phyloP scores from a whole-genome alignment of 2,888 invertebrate species.

The Alcis repandata region DNA sequence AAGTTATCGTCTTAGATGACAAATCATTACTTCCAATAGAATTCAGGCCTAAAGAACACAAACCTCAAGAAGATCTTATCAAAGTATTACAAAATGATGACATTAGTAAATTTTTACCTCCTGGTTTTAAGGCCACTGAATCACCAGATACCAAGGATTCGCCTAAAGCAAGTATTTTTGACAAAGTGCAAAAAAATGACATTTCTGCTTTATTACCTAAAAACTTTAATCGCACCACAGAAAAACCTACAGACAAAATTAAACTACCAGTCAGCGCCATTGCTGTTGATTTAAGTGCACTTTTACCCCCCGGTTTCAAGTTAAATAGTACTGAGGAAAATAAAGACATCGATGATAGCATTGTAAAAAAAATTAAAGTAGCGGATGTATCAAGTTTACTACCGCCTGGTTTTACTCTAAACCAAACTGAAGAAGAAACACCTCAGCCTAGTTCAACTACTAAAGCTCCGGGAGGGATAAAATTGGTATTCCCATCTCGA shows the following conservation, averaged over 20 bases:
- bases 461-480: constrained; percentile 84
- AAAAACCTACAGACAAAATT: constrained; percentile 59
- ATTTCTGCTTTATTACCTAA: constrained; percentile 88
- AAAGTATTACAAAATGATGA: constrained; percentile 85
- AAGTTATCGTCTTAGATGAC: constrained; percentile 85
- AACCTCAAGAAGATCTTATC: constrained; percentile 72
- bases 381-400: constrained; percentile 87
- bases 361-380: constrained; percentile 65
- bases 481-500: constrained; percentile 93
- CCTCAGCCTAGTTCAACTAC: constrained; percentile 62
- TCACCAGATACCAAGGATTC: constrained; percentile 60
- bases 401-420: constrained; percentile 87
- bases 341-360: constrained; percentile 50
- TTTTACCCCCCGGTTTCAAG: constrained; percentile 88
- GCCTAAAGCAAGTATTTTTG: constrained; percentile 64
- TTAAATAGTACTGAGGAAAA: constrained; percentile 63
- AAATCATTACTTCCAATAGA: constrained; percentile 85
- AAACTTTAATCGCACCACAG: constrained; percentile 83
- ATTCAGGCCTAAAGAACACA: constrained; percentile 79
- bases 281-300: constrained; percentile 85
- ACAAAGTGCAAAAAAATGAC: constrained; percentile 74
- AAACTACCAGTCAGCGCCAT: constrained; percentile 62
- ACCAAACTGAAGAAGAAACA: constrained; percentile 59
- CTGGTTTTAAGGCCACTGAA: constrained; percentile 87
- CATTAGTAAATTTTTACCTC: constrained; percentile 88